Base-by-base conservation (phyloP, 2,888 invertebrate species). In the Apoda limacodes region DNA sequence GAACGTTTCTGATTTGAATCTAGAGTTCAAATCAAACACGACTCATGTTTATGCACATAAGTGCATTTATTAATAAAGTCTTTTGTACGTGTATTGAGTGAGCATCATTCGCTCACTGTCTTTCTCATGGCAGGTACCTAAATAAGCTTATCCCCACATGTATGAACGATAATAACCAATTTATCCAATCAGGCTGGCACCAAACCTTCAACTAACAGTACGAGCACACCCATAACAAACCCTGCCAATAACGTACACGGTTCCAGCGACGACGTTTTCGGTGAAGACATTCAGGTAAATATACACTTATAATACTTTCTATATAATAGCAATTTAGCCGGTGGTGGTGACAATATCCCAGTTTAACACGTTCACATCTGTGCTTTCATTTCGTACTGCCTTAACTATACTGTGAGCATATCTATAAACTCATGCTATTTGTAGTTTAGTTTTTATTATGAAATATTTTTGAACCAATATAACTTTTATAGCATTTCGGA, bases 291-390 rank as follows among this genome's bases (percentile, higher is more conserved):
- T 34, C 80, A 78, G 80, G 82, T 82, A 56, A 64, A 58, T 15
- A 13, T 32, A 31, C 13, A 28, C 29, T 19, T 43, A 46, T 43
- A 22, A 42, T 40, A 40, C 36, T 46, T 37, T 34, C 30, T n/a
- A n/a, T n/a, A n/a, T n/a, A n/a, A n/a, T n/a, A n/a, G n/a, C n/a
- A n/a, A 41, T 44, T 57, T 55, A 56, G 45, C 63, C 60, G 78
- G 78, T 78, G 76, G 64, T 60, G 78, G 76, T 63, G 51, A 49
- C 50, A 29, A 34, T 26, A 39, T 17, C 5, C 17, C 39, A 58
- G 64, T 59, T 69, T 76, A 72, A 78, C 76, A 75, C 76, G 78
- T 75, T 78, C 78, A 76, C 76, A 72, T 71, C 60, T 58, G 63
- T 52, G 65, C 70, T 71, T 70, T 28, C 48, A 48, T 50, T 54